Evolutionary conservation across 1,140 invertebrate species (phyloP).

Genomic region (Drosophila ironensis): DNA sequence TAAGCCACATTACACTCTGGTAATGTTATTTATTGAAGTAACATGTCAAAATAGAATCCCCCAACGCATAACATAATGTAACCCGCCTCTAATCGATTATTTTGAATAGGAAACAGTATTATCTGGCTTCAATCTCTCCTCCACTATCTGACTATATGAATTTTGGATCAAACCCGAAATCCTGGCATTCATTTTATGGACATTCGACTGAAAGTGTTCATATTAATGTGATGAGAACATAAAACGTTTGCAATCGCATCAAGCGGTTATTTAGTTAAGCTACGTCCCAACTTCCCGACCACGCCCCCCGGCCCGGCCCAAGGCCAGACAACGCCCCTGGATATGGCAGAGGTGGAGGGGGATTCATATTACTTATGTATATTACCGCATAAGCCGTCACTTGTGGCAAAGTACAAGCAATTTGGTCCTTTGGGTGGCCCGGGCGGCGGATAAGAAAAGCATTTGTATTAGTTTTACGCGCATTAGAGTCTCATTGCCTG

Average conservation of each 20-base stretch:
- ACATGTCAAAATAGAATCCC: too few species aligned
- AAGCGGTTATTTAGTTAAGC: slow-evolving; percentile 78
- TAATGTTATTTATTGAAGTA: too few species aligned
- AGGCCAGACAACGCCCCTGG: slow-evolving; percentile 26
- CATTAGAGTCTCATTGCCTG: slow-evolving; percentile 79
- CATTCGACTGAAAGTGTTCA: slow-evolving; percentile 61
- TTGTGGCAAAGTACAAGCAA: slow-evolving; percentile 77
- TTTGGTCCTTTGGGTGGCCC: slow-evolving; percentile 44
- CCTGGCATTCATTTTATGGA: slow-evolving; percentile 14
- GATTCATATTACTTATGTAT: slow-evolving; percentile 77
- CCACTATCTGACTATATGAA: too few species aligned
- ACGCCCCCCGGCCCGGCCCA: background rate
- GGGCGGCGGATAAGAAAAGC: slow-evolving; percentile 69
- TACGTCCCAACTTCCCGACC: background rate
- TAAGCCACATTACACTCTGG: too few species aligned
- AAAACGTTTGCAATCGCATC: slow-evolving; percentile 72
- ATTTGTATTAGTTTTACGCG: slow-evolving; percentile 80
- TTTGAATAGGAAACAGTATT: background rate
- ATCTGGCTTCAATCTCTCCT: too few species aligned
- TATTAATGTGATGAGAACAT: slow-evolving; percentile 64
- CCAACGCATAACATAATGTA: background rate
- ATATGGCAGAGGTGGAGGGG: slow-evolving; percentile 3
- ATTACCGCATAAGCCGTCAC: slow-evolving; percentile 77
- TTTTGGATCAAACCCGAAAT: background rate
- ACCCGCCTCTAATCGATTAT: background rate